These are phyloP conservation scores for Podarcis lilfordi DNA, from an alignment of 2,797 vertebrate species.

Conservation along the genomic window DNA sequence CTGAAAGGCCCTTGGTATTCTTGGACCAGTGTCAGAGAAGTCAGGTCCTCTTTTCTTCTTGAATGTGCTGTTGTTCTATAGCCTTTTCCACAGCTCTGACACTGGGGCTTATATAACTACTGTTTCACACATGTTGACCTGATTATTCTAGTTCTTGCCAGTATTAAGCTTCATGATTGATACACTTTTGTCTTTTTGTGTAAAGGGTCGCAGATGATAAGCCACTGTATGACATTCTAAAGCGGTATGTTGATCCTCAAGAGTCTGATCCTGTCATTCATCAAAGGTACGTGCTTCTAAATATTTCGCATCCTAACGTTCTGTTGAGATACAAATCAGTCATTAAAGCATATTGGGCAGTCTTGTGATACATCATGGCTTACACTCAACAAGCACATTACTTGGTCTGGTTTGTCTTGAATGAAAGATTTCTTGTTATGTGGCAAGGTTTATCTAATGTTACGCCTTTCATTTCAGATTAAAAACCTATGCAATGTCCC, in stretches of 20 bases:
- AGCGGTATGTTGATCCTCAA: constrained; percentile 87
- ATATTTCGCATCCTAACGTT: neutral
- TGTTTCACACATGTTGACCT: neutral
- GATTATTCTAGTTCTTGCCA: neutral
- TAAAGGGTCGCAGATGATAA: constrained; percentile 86
- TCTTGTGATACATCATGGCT: neutral
- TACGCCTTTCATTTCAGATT: constrained; percentile 82
- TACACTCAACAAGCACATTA: neutral
- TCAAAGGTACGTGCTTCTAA: constrained; percentile 84
- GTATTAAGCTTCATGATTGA: constrained; percentile 27
- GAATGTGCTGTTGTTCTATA: constrained; percentile 3
- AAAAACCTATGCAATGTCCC: constrained; percentile 83
- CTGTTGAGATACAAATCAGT: neutral
- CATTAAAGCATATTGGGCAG: neutral
- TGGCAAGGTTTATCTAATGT: constrained; percentile 15
- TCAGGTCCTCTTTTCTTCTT: constrained; percentile 26
- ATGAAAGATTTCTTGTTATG: constrained; percentile 20
- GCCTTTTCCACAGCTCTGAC: neutral
- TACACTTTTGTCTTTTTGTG: constrained; percentile 64
- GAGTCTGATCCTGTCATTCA: constrained; percentile 90
- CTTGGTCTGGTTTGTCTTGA: constrained; percentile 21
- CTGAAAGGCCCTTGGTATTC: neutral
- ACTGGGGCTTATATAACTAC: neutral
- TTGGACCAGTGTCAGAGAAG: constrained; percentile 36
- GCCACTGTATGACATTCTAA: constrained; percentile 86